Evolutionary conservation across 2,113 vertebrate species (phyloP).

Genomic region (Raphicerus campestris): DNA sequence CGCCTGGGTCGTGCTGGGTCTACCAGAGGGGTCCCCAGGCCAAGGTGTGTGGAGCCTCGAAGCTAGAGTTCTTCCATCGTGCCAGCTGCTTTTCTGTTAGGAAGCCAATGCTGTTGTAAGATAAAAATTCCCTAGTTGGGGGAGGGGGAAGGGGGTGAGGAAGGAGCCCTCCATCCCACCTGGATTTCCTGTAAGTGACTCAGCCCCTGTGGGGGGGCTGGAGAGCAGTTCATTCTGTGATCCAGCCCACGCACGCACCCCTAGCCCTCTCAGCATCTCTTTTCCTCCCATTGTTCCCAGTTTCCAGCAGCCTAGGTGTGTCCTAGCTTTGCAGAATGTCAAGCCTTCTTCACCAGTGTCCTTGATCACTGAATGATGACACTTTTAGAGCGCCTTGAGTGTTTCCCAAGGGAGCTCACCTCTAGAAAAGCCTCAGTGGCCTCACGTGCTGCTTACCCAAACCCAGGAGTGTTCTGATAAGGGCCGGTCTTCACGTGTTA

Average conservation of each 20-base stretch:
- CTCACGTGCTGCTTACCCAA: not conserved
- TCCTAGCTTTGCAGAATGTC: not conserved
- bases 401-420: not conserved
- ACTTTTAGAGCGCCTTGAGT: not conserved
- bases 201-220: not conserved
- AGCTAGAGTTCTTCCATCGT: not conserved
- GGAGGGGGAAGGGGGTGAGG: not conserved
- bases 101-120: not conserved
- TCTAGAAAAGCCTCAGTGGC: not conserved
- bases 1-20: not conserved
- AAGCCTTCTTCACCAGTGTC: not conserved
- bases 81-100: not conserved
- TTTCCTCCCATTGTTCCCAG: constrained; percentile 37
- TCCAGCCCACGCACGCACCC: not conserved
- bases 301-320: not conserved
- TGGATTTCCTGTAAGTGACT: not conserved
- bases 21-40: not conserved
- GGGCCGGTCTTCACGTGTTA: not conserved
- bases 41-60: not conserved
- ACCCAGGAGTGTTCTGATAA: not conserved
- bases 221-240: not conserved
- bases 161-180: not conserved
- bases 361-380: not conserved
- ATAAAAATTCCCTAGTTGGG: not conserved
- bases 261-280: not conserved